phyloP scores from a whole-genome alignment of 2,113 vertebrate species.

The Perca fluviatilis region DNA sequence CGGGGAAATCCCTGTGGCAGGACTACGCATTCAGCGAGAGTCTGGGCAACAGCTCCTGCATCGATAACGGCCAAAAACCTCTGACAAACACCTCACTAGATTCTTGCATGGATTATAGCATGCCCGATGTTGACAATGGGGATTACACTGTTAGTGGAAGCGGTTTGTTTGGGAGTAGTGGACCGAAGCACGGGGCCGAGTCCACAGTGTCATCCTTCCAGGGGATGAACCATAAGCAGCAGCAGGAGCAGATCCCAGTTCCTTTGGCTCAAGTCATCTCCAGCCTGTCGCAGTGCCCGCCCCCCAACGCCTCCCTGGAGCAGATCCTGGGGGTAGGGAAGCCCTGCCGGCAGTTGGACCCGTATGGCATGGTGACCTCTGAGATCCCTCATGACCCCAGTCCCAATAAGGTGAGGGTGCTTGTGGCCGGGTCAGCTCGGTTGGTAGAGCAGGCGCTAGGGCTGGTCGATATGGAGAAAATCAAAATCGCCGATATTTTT shows the following conservation, averaged over 20 bases:
- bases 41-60: conserved; percentile 36
- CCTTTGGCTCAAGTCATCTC: conserved; percentile 74
- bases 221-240: conserved; percentile 64
- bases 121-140: conserved; percentile 30
- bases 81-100: conserved; percentile 47
- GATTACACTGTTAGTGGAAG: conserved; percentile 50
- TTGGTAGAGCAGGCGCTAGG: no score
- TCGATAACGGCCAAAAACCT: conserved; percentile 64
- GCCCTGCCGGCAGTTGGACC: conserved; percentile 68
- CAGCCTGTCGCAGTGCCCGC: conserved; percentile 72
- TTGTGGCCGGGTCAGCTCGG: no score
- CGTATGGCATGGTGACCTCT: conserved; percentile 58
- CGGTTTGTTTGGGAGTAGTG: conserved; percentile 33
- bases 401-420: conserved; percentile 74
- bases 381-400: conserved; percentile 57
- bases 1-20: conserved; percentile 62
- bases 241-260: conserved; percentile 63
- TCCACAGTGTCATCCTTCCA: conserved; percentile 50
- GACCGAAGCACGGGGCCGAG: conserved; percentile 36
- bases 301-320: conserved; percentile 71
- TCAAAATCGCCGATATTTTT: no score
- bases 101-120: conserved; percentile 64
- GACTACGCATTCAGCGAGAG: conserved; percentile 46
- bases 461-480: no score
- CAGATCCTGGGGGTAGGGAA: conserved; percentile 75